Evolutionary conservation across 2,113 vertebrate species (phyloP).

Genomic region (Embiotoca jacksoni): DNA sequence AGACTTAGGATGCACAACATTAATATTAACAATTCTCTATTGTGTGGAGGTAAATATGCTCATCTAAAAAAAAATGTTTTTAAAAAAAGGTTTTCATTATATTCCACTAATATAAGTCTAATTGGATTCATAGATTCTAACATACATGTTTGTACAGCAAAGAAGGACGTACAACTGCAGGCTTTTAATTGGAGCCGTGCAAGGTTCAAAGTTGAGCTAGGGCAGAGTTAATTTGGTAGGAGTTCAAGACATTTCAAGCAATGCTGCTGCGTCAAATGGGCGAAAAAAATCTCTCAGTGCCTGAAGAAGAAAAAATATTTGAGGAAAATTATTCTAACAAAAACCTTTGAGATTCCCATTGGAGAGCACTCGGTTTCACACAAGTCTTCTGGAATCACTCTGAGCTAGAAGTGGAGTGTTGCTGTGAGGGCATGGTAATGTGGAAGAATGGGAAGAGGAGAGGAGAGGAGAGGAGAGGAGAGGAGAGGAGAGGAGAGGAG

Average conservation of each 20-base stretch:
- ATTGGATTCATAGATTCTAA: slow-evolving; percentile 21
- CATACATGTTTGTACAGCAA: slow-evolving; percentile 32
- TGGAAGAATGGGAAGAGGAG: slow-evolving; percentile 19
- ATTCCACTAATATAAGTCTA: slow-evolving; percentile 26
- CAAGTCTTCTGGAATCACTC: slow-evolving; percentile 62
- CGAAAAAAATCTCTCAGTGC: slow-evolving; percentile 38
- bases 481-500: slow-evolving; percentile 12
- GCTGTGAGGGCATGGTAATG: slow-evolving; percentile 63
- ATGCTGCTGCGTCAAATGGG: slow-evolving; percentile 58
- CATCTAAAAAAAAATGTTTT: slow-evolving; percentile 14
- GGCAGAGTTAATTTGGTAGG: slow-evolving; percentile 57
- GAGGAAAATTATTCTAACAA: slow-evolving; percentile 78
- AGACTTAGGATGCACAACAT: slow-evolving; percentile 11
- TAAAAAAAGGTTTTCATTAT: slow-evolving; percentile 14
- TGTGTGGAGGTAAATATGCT: slow-evolving; percentile 36
- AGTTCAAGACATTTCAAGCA: slow-evolving; percentile 70
- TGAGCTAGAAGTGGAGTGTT: slow-evolving; percentile 62
- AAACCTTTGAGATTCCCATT: slow-evolving; percentile 72
- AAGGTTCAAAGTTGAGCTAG: slow-evolving; percentile 64
- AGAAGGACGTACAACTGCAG: slow-evolving; percentile 27
- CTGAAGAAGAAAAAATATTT: slow-evolving; percentile 75
- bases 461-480: slow-evolving; percentile 37
- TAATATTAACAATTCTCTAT: slow-evolving; percentile 1
- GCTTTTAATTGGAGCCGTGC: slow-evolving; percentile 65
- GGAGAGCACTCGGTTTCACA: slow-evolving; percentile 69